Evolutionary conservation across 2,888 invertebrate genomes (phyloP).

Genomic region (Drymonia ruficornis): DNA sequence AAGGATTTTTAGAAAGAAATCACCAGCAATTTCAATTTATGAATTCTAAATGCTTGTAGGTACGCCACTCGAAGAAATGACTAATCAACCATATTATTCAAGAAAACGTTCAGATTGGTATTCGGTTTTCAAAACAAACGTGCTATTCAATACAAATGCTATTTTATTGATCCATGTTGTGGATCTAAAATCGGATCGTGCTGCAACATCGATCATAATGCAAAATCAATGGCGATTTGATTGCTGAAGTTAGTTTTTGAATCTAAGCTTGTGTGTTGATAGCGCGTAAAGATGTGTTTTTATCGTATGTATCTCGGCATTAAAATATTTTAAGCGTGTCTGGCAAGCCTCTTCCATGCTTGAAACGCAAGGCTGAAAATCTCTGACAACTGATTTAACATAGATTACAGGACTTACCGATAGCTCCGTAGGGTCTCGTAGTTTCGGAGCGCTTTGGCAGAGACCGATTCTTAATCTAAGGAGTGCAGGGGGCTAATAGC

Average conservation of each 20-base stretch:
- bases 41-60: conserved; percentile 18
- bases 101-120: conserved; percentile 47
- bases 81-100: conserved; percentile 46
- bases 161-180: conserved; percentile 49
- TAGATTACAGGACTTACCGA: no score
- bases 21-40: conserved; percentile 15
- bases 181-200: conserved; percentile 53
- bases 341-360: no score
- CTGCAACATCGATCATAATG: conserved; percentile 33
- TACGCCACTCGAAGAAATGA: conserved; percentile 30
- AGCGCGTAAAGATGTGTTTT: no score
- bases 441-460: no score
- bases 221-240: conserved; percentile 29
- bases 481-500: no score
- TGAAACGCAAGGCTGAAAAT: no score
- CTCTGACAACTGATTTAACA: no score
- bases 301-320: no score
- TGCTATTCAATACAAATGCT: conserved; percentile 49
- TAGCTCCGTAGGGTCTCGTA: no score
- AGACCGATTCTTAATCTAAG: no score
- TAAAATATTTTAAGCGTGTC: no score
- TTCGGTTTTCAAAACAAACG: conserved; percentile 59
- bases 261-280: conserved; percentile 8
- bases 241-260: conserved; percentile 25
- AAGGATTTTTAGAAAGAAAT: conserved; percentile 16